Conservation (phyloP, 92 coral and sea anemone species). For the Ricordea florida region DNA sequence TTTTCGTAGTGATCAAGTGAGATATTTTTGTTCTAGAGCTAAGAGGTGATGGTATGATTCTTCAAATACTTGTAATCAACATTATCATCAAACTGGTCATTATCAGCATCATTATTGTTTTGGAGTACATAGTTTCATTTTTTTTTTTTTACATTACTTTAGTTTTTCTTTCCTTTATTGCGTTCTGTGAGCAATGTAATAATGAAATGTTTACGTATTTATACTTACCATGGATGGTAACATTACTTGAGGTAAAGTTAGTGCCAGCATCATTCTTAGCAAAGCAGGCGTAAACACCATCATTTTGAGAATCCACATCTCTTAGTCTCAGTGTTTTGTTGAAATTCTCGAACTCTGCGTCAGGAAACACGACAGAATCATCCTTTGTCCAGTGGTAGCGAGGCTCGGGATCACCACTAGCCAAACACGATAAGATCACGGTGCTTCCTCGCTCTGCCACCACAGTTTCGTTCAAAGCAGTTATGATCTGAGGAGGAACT, state of each 20-base stretch:
- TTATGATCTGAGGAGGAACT: slow-evolving; percentile 23
- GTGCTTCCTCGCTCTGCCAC: slow-evolving; percentile 37
- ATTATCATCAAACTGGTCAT: too few relatives aligned
- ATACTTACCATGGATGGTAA: slow-evolving; percentile 69
- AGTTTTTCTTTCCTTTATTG: too few relatives aligned
- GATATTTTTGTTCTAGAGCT: too few relatives aligned
- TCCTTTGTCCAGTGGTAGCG: slow-evolving; percentile 51
- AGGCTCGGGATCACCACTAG: slow-evolving; percentile 62
- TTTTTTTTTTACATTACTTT: too few relatives aligned
- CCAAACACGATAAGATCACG: slow-evolving; percentile 43
- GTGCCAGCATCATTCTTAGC: slow-evolving; percentile 55
- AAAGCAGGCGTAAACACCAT: slow-evolving; percentile 56
- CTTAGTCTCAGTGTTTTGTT: slow-evolving; percentile 9
- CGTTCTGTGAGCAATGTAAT: too few relatives aligned
- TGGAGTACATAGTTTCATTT: too few relatives aligned
- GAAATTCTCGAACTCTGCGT: slow-evolving; percentile 5
- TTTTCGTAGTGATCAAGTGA: too few relatives aligned
- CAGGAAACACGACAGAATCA: slow-evolving; percentile 3
- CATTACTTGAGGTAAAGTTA: slow-evolving; percentile 37
- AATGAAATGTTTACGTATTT: too few relatives aligned
- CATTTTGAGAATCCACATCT: slow-evolving; percentile 31
- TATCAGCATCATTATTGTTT: too few relatives aligned
- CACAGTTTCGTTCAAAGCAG: background rate
- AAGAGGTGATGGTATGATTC: too few relatives aligned
- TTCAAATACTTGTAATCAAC: too few relatives aligned